Evolutionary conservation across 2,113 vertebrate species (phyloP).

Genomic region (Orcinus orca): DNA sequence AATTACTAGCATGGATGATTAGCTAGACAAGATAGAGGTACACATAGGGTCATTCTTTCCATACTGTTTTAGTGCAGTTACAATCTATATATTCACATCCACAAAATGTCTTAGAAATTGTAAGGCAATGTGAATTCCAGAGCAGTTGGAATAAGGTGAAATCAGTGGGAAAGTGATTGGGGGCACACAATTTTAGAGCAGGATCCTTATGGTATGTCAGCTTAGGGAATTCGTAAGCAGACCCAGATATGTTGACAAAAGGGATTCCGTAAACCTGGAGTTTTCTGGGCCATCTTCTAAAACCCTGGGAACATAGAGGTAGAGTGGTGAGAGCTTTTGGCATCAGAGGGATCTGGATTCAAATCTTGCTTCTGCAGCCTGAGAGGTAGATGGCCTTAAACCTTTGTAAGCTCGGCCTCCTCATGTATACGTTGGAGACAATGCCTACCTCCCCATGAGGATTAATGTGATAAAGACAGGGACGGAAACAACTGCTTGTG

Average conservation of each 20-base stretch:
- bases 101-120: background rate
- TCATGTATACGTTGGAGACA: background rate
- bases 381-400: background rate
- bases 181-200: background rate
- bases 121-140: background rate
- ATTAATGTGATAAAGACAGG: background rate
- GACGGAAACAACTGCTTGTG: background rate
- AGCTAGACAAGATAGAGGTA: background rate
- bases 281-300: background rate
- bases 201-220: background rate
- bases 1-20: background rate
- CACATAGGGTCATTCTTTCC: rapidly evolving
- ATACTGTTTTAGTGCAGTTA: background rate
- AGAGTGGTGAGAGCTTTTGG: background rate
- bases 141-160: background rate
- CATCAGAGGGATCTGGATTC: background rate
- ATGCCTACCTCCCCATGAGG: background rate
- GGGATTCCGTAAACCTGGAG: background rate
- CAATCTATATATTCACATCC: background rate
- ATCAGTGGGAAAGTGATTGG: background rate
- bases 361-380: background rate
- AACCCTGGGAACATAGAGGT: background rate
- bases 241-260: background rate
- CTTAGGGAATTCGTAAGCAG: background rate
- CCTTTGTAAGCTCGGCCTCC: background rate